Evolutionary conservation across 1,140 invertebrate species (phyloP).

Genomic region (Caenorhabditis remanei): DNA sequence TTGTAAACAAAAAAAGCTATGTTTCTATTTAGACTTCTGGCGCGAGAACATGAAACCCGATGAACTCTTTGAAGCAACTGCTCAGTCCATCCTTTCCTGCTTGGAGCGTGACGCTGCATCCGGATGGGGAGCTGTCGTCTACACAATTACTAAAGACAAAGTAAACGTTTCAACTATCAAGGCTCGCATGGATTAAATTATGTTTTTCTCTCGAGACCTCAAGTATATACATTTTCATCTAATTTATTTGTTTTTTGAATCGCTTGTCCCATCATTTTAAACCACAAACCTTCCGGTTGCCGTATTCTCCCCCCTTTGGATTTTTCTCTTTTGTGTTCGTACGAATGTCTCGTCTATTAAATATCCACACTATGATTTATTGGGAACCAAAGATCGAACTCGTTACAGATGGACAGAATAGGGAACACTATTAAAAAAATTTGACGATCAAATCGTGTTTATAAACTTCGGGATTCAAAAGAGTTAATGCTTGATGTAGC

Average conservation of each 20-base stretch:
- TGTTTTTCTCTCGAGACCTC: not conserved
- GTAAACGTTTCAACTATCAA: constrained; percentile 75
- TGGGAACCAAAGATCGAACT: too few relatives aligned
- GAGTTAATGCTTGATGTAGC: constrained; percentile 23
- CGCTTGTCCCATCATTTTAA: not conserved
- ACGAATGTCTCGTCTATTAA: not conserved
- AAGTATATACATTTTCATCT: constrained; percentile 52
- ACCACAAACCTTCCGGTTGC: constrained; percentile 18
- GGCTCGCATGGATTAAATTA: constrained; percentile 75
- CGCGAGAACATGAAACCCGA: constrained; percentile 83
- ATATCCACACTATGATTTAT: too few relatives aligned
- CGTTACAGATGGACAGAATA: too few relatives aligned
- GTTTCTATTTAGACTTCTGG: constrained; percentile 71
- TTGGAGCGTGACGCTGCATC: constrained; percentile 96
- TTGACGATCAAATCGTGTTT: constrained; percentile 28
- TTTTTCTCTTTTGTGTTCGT: not conserved
- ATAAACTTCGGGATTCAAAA: constrained; percentile 1
- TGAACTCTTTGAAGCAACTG: constrained; percentile 95
- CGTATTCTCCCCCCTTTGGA: not conserved
- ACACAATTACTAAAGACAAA: constrained; percentile 84
- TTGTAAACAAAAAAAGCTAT: not conserved
- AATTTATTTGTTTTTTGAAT: constrained; percentile 27
- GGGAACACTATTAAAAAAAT: constrained; percentile 10
- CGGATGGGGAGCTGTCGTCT: constrained; percentile 96
- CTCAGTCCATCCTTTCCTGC: constrained; percentile 94